Base-by-base conservation (phyloP, 2,113 vertebrate species). In the Tragelaphus strepsiceros region DNA sequence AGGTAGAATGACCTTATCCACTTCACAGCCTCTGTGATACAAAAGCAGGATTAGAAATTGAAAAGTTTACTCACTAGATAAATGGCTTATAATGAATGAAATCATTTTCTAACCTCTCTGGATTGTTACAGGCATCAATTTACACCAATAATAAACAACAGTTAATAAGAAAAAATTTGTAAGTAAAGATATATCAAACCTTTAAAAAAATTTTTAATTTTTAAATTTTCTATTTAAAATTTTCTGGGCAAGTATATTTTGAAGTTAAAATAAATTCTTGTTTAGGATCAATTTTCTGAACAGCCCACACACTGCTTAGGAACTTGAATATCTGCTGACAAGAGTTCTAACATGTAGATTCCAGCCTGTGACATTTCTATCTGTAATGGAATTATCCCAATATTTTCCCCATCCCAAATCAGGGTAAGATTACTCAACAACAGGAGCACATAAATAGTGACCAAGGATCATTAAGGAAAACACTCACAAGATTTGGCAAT, bases 31-130 rank as follows among this genome's bases (percentile, higher is more conserved):
- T 97, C 93, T 98, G 97, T 97, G 97, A 88, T 98, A 98, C 98
- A 97, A 98, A 98, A 91, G 92, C 94, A 93, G 59, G 86, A 97
- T 97, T 97, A 98, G 96, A 98, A 98, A 98, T 96, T 98, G 98
- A 98, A 89, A 99, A 97, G 97, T 99, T 98, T 98, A 97, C 97
- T 98, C 98, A 98, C 96, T 97, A 98, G 80, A 98, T 98, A 98
- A 99, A 98, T 98, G 94, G 98, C 96, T 98, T 98, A 94, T 98
- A 99, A 98, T 97, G 80, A 98, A 98, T 98, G 97, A 98, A 97
- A 95, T 98, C 82, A 99, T 98, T 98, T 99, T 98, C 91, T 96
- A 98, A 88, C 83, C 91, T 97, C 98, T 98, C 98, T 83, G 4
- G 59, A 92, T 98, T 98, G 97, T 95, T 96, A 95, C 71, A 97